These are phyloP conservation scores for Caenorhabditis parvicauda DNA, from an alignment of 2,888 invertebrate genomes.

Conservation along the genomic window DNA sequence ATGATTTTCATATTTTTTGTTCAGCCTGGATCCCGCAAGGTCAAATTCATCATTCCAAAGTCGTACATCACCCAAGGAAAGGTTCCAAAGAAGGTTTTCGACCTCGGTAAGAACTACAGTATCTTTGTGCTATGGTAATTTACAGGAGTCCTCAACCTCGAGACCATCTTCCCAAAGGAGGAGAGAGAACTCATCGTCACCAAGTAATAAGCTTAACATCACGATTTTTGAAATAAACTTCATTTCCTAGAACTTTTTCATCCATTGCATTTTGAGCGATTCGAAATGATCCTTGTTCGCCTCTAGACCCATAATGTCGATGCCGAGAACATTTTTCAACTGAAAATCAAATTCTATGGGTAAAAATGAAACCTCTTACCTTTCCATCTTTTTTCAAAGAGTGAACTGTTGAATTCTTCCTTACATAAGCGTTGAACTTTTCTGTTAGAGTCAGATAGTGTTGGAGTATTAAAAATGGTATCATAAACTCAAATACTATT, in stretches of 20 bases:
- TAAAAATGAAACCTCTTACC: neutral
- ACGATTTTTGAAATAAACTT: too few species aligned
- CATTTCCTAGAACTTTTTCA: constrained; percentile 1
- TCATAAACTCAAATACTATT: neutral
- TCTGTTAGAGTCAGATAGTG: too few species aligned
- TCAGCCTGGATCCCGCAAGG: constrained; percentile 37
- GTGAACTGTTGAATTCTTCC: too few species aligned
- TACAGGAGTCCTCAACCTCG: constrained; percentile 42
- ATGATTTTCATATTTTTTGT: neutral
- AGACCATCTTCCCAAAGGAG: constrained; percentile 43
- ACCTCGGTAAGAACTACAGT: constrained; percentile 21
- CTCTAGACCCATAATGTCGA: constrained; percentile 15
- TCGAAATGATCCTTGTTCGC: constrained; percentile 15
- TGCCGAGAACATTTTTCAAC: constrained; percentile 22
- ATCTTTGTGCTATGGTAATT: neutral
- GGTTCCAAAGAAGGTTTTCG: constrained; percentile 38
- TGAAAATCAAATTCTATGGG: constrained; percentile 1
- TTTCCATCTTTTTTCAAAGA: too few species aligned
- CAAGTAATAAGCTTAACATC: constrained; percentile 24
- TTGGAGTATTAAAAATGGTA: neutral
- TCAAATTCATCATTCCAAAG: constrained; percentile 40
- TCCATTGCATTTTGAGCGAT: constrained; percentile 15
- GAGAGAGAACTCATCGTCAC: constrained; percentile 38
- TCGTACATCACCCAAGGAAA: constrained; percentile 39
- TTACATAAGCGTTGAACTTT: too few species aligned